Base-by-base conservation (phyloP, 2,888 invertebrate species). In the Neoascia interrupta region DNA sequence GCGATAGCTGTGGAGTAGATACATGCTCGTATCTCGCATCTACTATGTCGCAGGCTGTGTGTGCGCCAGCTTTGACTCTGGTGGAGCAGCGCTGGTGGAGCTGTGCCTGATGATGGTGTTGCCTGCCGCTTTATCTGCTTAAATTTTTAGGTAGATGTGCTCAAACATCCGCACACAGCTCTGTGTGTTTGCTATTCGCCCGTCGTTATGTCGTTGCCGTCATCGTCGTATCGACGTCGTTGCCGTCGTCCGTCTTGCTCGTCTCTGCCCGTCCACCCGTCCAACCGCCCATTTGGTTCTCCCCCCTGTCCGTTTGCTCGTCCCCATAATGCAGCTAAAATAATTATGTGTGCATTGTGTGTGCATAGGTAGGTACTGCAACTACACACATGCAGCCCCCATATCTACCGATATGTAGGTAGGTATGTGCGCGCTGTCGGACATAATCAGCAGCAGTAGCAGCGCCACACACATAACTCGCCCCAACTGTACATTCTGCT, bases 271-370 rank as follows among this genome's bases (percentile, higher is more conserved):
- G 31, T 31, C 31, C 31, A 31, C n/a, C 31, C 31, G 31, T 34
- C 53, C 61, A 61, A 66, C 39, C 47, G 43, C 39, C 74, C 75
- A 54, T 51, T 19, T 18, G 43, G 21, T 41, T 16, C 28, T 64
- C 58, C 47, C n/a, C n/a, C n/a, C n/a, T n/a, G 39, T 49, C 5
- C 51, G 41, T 34, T 37, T 36, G 15, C 36, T 49, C 70, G 75
- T 69, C 79, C 58, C 68, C 68, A 80, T 74, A 80, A 80, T 74
- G 80, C 80, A 80, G 80, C 80, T 80, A 80, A 80, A 80, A 80
- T 80, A 80, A 80, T 80, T 74, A 79, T 79, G 79, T 79, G 79
- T 79, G 79, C 79, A 79, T 73, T 73, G 79, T 79, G 79, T 79
- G 79, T 79, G 80, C 80, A 56, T 39, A 68, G 68, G 26, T 63